phyloP scores from a whole-genome alignment of 2,888 invertebrate genomes.

The Drosophila pegasa region DNA sequence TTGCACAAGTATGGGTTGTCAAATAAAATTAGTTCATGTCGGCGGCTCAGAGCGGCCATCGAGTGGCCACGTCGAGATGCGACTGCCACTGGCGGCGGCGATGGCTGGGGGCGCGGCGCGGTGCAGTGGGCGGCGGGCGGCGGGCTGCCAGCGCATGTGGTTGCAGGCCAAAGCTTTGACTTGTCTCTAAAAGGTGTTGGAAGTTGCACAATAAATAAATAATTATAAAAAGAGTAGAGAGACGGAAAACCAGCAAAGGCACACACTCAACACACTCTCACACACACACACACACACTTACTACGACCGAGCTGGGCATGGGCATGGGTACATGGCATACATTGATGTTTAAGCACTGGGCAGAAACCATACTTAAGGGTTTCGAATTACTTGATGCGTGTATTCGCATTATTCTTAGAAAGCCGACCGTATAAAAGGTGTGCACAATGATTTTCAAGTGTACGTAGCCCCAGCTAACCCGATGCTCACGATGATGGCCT shows the following conservation, averaged over 20 bases:
- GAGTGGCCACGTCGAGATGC: conserved; percentile 65
- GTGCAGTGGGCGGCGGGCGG: not conserved
- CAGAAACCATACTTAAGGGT: conserved; percentile 81
- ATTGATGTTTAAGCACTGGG: conserved; percentile 81
- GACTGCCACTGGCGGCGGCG: conserved; percentile 39
- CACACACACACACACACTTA: conserved; percentile 28
- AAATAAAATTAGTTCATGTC: conserved; percentile 83
- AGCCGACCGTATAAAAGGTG: conserved; percentile 82
- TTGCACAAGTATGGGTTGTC: conserved; percentile 84
- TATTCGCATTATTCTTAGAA: conserved; percentile 81
- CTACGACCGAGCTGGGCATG: conserved; percentile 1
- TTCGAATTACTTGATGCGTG: conserved; percentile 80
- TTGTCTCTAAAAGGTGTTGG: conserved; percentile 83
- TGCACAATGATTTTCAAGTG: conserved; percentile 76
- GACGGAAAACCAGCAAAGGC: conserved; percentile 39
- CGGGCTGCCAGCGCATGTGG: conserved; percentile 16
- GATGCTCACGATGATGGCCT: conserved; percentile 39
- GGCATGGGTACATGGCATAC: conserved; percentile 61
- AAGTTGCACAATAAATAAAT: conserved; percentile 84
- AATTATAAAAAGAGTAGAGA: conserved; percentile 76
- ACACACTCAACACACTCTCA: conserved; percentile 36
- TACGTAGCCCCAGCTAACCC: conserved; percentile 25
- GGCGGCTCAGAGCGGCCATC: conserved; percentile 55
- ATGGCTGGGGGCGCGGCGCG: not conserved
- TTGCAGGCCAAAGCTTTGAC: conserved; percentile 72